Evolutionary conservation across 2,113 vertebrate genomes (phyloP).

Genomic region (Scolopax mira): DNA sequence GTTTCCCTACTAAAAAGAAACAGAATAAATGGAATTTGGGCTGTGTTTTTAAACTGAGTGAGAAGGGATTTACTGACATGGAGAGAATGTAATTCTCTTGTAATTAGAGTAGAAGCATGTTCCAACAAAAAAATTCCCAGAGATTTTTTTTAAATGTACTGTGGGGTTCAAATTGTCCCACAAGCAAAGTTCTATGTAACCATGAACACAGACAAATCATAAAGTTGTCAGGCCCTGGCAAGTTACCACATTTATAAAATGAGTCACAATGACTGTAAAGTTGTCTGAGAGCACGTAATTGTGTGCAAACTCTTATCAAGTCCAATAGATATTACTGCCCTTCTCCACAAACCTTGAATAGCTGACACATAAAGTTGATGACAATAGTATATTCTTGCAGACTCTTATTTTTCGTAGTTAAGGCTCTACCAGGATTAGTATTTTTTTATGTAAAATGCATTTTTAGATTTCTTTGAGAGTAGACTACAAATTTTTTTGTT

Average conservation of each 20-base stretch:
- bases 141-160: background rate
- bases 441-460: background rate
- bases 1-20: background rate
- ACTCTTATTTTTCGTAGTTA: background rate
- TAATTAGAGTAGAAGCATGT: background rate
- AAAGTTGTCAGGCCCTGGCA: background rate
- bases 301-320: background rate
- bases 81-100: background rate
- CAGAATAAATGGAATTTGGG: background rate
- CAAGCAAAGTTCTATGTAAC: background rate
- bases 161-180: background rate
- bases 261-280: background rate
- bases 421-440: background rate
- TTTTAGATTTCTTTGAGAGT: background rate
- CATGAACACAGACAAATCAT: background rate
- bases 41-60: background rate
- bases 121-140: background rate
- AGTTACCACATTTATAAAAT: background rate
- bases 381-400: background rate
- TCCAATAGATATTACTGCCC: fast-evolving
- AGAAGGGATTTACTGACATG: background rate
- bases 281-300: background rate
- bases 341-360: background rate
- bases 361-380: background rate
- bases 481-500: background rate